These are phyloP conservation scores for Megaleporinus macrocephalus DNA, from an alignment of 2,113 vertebrate species.

Conservation along the genomic window DNA sequence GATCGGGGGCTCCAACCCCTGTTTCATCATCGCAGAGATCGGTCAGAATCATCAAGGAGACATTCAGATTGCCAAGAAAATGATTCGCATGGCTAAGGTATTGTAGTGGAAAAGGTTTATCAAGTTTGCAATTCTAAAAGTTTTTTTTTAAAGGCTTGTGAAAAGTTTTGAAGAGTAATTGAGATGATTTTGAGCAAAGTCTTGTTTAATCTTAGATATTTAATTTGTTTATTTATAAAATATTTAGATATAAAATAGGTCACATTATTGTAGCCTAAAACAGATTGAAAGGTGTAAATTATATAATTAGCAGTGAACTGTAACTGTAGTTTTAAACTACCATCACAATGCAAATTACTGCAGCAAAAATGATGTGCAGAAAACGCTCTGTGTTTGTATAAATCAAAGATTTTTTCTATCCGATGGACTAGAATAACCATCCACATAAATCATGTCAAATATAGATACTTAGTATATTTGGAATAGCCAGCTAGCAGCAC, in stretches of 20 bases:
- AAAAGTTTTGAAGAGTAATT: not conserved
- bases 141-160: not conserved
- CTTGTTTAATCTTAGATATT: not conserved
- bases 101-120: not conserved
- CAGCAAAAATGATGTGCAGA: no score
- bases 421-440: no score
- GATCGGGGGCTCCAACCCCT: conserved; percentile 85
- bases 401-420: no score
- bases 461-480: no score
- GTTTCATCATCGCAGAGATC: conserved; percentile 93
- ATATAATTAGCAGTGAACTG: not conserved
- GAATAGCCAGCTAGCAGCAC: no score
- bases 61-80: conserved; percentile 86
- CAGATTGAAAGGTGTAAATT: not conserved
- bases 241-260: no score
- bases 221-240: no score
- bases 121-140: not conserved
- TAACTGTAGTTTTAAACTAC: not conserved
- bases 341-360: not conserved
- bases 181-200: not conserved
- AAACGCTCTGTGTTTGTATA: no score
- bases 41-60: conserved; percentile 94
- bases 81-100: conserved; percentile 78
- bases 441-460: no score
- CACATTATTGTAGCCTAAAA: no score